Base-by-base conservation (phyloP, 2,888 invertebrate genomes). In the Agrochola lychnidis region DNA sequence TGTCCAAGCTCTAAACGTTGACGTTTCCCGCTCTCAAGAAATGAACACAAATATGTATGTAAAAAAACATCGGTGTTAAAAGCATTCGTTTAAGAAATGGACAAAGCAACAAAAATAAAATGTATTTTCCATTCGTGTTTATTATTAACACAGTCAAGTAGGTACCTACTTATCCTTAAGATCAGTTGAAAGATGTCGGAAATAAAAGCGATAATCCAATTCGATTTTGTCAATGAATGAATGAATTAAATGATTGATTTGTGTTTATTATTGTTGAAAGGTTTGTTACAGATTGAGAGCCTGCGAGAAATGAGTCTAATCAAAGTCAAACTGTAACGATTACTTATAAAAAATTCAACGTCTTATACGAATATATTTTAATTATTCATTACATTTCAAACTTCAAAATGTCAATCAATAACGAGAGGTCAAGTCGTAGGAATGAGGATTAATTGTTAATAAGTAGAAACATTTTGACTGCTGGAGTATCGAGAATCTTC, bases 361-460 rank as follows among this genome's bases (percentile, higher is more conserved):
- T 22, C 63, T 59, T 64, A 36, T 19, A 72, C 59, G 57, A 61
- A 70, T 68, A 77, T 66, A 74, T 85, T 85, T 86, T 67, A 79
- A 85, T 83, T 84, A 88, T 88, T 76, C 78, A 84, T 83, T 75
- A 79, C 75, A 72, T 78, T 82, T 73, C 73, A 76, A 82, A 83
- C 79, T 85, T 88, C 85, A 85, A 83, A 90, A 90, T 87, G 87
- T 87, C 89, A 89, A 89, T 89, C 88, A 89, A 90, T 82, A 86
- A 79, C 76, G 76, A 61, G 81, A 90, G 88, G 88, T 88, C 90
- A 89, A 84, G 77, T 85, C 57, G 70, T 76, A 88, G 81, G 83
- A 87, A 83, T 82, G 83, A 86, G 88, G 89, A 92, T 93, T 91
- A 91, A 90, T 91, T 89, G 87, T 87, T 89, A 92, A 91, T 91